Conservation (phyloP, 2,113 vertebrate genomes). For the Phodopus roborovskii region DNA sequence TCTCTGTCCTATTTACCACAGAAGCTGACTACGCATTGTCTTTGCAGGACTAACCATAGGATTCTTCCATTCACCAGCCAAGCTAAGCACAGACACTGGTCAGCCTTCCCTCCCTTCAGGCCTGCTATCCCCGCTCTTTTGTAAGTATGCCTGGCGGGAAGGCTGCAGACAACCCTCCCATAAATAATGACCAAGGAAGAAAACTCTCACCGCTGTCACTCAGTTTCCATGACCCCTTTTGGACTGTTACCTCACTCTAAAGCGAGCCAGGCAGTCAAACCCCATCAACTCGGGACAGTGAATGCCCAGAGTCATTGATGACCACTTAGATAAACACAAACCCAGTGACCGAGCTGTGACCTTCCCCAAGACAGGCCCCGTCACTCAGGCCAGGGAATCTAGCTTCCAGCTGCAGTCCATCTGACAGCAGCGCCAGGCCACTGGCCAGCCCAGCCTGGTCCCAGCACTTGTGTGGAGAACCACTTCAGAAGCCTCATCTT, state of each 20-base stretch:
- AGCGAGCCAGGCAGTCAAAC: not conserved
- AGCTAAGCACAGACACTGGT: not conserved
- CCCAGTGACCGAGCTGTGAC: not conserved
- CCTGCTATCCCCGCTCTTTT: rapidly evolving
- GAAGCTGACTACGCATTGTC: not conserved
- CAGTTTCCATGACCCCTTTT: not conserved
- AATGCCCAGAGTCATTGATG: not conserved
- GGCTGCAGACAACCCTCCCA: rapidly evolving
- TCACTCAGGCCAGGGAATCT: not conserved
- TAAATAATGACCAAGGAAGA: not conserved
- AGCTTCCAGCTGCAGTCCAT: not conserved
- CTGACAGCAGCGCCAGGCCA: rapidly evolving
- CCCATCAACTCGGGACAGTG: not conserved
- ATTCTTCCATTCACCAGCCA: not conserved
- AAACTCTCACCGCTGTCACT: not conserved
- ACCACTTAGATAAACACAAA: not conserved
- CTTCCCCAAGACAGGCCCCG: not conserved
- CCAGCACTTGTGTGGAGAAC: not conserved
- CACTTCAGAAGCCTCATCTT: not conserved
- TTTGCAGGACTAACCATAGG: too few species aligned
- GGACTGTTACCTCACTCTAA: not conserved
- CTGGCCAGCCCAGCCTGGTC: not conserved
- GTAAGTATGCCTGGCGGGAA: rapidly evolving
- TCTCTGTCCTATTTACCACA: not conserved
- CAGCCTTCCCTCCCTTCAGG: not conserved